Percentiles rank a stretch among this genome's conserved stretches.
Evolutionary conservation across 1,140 invertebrate species (phyloP).

Genomic region (Bombus soroeensis): DNA sequence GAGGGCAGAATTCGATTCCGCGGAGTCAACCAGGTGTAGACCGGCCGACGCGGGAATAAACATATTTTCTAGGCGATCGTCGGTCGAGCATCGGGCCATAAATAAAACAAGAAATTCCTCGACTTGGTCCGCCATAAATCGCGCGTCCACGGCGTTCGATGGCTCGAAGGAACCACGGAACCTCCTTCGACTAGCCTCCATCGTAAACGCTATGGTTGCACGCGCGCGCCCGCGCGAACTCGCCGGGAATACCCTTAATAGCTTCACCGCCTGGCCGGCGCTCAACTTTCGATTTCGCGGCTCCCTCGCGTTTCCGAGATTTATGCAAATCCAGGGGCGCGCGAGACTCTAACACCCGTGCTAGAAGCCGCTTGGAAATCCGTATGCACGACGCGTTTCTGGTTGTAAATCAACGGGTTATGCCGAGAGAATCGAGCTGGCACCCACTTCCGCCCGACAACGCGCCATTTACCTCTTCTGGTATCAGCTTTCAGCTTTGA

Average conservation of each 20-base stretch:
- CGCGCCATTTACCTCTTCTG: not conserved
- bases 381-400: conserved; percentile 66
- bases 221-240: too few species aligned
- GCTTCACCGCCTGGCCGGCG: conserved; percentile 43
- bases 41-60: conserved; percentile 31
- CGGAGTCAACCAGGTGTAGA: conserved; percentile 31
- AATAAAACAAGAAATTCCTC: conserved; percentile 58
- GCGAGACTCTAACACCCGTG: not conserved
- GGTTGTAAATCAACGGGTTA: conserved; percentile 78
- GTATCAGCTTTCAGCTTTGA: not conserved
- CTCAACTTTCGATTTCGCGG: conserved; percentile 78
- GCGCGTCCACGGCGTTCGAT: conserved; percentile 20
- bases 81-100: conserved; percentile 30
- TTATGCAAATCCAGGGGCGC: conserved; percentile 76
- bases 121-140: conserved; percentile 61
- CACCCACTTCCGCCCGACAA: conserved; percentile 67
- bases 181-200: conserved; percentile 28
- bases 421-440: conserved; percentile 58
- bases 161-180: conserved; percentile 29
- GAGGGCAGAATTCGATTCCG: conserved; percentile 28
- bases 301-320: conserved; percentile 71
- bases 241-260: conserved; percentile 47
- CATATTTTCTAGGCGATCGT: conserved; percentile 38
- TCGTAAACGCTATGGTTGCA: conserved; percentile 57
- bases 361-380: conserved; percentile 48